Conservation (phyloP, 2,888 invertebrate genomes). For the Polyommatus iphigenia region DNA sequence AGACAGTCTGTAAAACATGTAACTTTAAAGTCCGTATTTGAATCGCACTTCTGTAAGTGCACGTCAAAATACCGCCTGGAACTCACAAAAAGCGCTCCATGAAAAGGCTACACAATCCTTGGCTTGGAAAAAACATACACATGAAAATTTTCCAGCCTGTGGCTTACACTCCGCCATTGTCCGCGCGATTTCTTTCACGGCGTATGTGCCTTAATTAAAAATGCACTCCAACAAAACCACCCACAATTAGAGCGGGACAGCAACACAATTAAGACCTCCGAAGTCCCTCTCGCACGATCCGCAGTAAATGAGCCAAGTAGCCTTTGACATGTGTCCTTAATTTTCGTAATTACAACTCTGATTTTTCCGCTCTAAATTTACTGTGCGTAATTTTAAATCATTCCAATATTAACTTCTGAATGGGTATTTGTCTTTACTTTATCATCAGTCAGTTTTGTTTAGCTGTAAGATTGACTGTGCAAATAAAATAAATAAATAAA, state of each 20-base stretch:
- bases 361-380: neutral
- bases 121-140: conserved; percentile 2
- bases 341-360: conserved; percentile 10
- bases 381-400: neutral
- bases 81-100: conserved; percentile 7
- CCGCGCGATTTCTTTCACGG: conserved; percentile 31
- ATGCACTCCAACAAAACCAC: conserved; percentile 27
- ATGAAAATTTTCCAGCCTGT: conserved; percentile 21
- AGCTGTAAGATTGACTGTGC: no score
- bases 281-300: neutral
- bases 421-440: no score
- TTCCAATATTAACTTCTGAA: neutral
- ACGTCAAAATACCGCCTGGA: neutral
- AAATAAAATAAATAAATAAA: no score
- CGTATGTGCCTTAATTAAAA: conserved; percentile 32
- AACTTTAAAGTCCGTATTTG: neutral
- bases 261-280: conserved; percentile 34
- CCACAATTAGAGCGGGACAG: conserved; percentile 36
- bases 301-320: conserved; percentile 21
- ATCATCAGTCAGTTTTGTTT: no score
- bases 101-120: conserved; percentile 22
- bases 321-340: conserved; percentile 14
- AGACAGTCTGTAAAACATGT: neutral
- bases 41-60: neutral
- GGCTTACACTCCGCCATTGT: conserved; percentile 26